Percentiles rank a stretch among this genome's conserved stretches.
phyloP scores from a whole-genome alignment of 2,113 vertebrate genomes.

The Nothoprocta pentlandii region DNA sequence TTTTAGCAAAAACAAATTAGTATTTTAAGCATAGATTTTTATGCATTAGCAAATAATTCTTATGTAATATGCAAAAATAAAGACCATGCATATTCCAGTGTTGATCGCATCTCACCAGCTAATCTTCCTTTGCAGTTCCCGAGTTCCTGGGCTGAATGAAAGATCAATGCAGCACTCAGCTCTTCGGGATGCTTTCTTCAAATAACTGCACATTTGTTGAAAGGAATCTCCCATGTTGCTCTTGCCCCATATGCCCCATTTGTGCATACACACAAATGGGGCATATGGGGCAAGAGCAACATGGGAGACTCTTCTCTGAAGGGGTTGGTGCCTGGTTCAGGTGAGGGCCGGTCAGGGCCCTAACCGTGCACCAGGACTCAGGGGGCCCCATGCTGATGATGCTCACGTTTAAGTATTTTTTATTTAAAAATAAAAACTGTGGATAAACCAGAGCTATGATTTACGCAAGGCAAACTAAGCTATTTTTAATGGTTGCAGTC shows the following conservation, averaged over 20 bases:
- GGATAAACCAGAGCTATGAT: background rate
- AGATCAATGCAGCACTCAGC: background rate
- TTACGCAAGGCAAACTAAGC: background rate
- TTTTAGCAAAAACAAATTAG: background rate
- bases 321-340: background rate
- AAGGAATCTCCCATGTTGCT: too few species aligned
- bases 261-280: too few species aligned
- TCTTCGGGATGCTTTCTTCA: background rate
- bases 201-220: background rate
- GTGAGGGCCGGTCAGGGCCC: fast-evolving
- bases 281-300: background rate
- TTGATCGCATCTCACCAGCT: background rate
- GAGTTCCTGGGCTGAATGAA: background rate
- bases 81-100: background rate
- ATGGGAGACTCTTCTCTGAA: background rate
- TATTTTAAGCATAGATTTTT: background rate
- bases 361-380: fast-evolving
- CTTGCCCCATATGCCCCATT: too few species aligned
- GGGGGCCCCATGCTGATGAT: background rate
- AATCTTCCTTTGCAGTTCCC: background rate
- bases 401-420: too few species aligned
- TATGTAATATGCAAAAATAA: background rate
- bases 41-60: background rate
- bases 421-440: background rate
- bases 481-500: background rate